Evolutionary conservation across 2,113 vertebrate genomes (phyloP).

Genomic region (Eretmochelys imbricata): DNA sequence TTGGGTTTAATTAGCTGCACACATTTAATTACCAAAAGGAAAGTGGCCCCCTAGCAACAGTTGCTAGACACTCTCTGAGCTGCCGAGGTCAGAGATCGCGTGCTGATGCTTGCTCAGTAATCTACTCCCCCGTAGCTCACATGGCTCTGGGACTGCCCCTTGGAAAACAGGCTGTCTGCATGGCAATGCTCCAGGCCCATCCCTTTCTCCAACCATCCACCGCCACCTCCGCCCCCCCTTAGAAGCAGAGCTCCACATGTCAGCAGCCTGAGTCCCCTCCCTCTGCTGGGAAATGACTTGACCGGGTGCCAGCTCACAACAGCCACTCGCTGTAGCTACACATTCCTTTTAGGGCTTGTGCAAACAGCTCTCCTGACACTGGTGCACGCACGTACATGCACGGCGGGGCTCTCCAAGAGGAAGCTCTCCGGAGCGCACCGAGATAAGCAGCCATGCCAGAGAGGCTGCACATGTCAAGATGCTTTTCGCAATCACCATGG

Average conservation of each 20-base stretch:
- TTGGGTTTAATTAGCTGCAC: background rate
- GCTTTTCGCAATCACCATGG: background rate
- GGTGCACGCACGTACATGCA: fast-evolving
- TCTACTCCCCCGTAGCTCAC: background rate
- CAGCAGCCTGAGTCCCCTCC: background rate
- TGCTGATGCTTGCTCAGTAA: background rate
- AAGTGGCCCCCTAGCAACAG: background rate
- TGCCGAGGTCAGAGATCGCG: background rate
- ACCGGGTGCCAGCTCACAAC: fast-evolving
- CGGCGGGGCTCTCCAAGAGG: background rate
- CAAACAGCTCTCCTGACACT: background rate
- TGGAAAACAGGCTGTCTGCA: background rate
- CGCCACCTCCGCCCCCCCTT: background rate
- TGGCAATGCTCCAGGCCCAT: background rate
- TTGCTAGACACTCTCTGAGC: background rate
- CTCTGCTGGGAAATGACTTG: conserved; percentile 30
- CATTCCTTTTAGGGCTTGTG: background rate
- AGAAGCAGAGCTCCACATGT: background rate
- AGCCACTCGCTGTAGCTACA: background rate
- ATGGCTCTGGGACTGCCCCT: fast-evolving
- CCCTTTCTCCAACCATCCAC: background rate
- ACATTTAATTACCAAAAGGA: conserved; percentile 8
- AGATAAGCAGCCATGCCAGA: background rate
- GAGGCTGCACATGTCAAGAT: background rate
- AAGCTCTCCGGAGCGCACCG: background rate